Conservation (phyloP, 2,797 vertebrate genomes). For the Diplodus puntazzo region DNA sequence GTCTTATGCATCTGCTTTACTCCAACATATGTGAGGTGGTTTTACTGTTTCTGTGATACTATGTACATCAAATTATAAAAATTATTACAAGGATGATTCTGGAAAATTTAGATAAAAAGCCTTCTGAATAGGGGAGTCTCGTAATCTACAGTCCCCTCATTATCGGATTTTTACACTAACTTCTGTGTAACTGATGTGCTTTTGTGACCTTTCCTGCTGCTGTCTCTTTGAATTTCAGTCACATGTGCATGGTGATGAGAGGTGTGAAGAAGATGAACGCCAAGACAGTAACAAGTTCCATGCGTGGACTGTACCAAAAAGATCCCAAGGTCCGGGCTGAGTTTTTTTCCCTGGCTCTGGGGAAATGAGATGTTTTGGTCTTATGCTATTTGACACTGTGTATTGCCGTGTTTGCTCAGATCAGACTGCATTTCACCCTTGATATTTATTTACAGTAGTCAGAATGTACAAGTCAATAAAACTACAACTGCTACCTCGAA, state of each 20-base stretch:
- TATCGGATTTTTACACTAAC: neutral
- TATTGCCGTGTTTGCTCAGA: no score
- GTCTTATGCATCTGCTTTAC: neutral
- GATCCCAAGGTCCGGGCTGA: slow-evolving; percentile 1
- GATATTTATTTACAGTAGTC: no score
- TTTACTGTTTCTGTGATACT: neutral
- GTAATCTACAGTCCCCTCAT: neutral
- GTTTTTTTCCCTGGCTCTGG: neutral
- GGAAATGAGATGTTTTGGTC: neutral
- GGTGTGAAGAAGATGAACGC: slow-evolving; percentile 16
- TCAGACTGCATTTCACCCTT: no score
- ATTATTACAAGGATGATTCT: neutral
- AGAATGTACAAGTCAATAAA: no score
- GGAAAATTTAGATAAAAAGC: neutral
- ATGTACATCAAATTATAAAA: neutral
- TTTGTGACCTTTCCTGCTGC: neutral
- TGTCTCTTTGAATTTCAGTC: neutral
- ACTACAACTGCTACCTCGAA: no score
- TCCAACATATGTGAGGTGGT: neutral
- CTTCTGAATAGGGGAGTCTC: neutral
- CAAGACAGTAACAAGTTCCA: slow-evolving; percentile 11
- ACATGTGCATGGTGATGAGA: slow-evolving; percentile 37
- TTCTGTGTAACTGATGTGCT: neutral
- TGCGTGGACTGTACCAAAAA: neutral
- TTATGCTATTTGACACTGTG: no score